These are phyloP conservation scores for Drosophila pallidifrons DNA, from an alignment of 1,140 invertebrate genomes.

Conservation along the genomic window DNA sequence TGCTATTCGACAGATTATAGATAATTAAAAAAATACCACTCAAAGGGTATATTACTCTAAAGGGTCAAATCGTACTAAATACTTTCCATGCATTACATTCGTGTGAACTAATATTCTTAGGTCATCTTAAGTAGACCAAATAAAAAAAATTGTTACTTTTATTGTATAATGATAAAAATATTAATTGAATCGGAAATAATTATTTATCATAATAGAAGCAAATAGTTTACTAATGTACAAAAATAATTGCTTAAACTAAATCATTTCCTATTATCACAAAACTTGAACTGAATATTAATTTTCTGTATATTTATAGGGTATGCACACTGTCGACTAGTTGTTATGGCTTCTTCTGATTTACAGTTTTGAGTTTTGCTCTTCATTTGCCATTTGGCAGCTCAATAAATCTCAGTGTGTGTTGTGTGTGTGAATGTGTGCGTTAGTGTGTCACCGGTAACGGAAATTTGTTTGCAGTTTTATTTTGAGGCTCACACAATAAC, in stretches of 20 bases:
- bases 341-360: neutral
- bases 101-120: too few species aligned
- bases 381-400: slow-evolving; percentile 40
- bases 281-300: neutral
- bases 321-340: neutral
- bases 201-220: too few species aligned
- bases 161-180: too few species aligned
- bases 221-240: too few species aligned
- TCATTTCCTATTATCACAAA: too few species aligned
- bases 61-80: too few species aligned
- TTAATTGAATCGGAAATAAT: too few species aligned
- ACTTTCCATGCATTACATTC: too few species aligned
- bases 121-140: too few species aligned
- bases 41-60: neutral
- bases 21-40: slow-evolving; percentile 1
- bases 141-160: too few species aligned
- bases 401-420: slow-evolving; percentile 20
- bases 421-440: neutral
- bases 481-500: slow-evolving; percentile 42
- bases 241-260: too few species aligned
- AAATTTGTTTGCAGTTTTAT: slow-evolving; percentile 72
- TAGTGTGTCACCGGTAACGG: slow-evolving; percentile 56
- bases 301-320: slow-evolving; percentile 4
- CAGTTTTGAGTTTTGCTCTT: slow-evolving; percentile 34
- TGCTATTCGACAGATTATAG: slow-evolving; percentile 17